These are phyloP conservation scores for Incurvaria masculella DNA, from an alignment of 2,888 invertebrate genomes.

Conservation along the genomic window DNA sequence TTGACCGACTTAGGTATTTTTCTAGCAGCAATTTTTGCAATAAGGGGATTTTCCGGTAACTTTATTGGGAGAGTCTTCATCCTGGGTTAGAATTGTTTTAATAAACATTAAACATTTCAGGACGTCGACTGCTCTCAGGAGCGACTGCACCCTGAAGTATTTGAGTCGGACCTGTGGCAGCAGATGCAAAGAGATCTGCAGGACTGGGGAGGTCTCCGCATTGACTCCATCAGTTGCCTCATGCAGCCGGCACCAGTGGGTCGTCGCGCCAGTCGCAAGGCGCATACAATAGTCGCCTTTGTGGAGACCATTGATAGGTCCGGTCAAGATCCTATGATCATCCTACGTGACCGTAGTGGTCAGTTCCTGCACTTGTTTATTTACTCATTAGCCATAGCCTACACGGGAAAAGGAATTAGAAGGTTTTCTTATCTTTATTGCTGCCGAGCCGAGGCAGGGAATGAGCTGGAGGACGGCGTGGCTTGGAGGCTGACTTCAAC, in stretches of 20 bases:
- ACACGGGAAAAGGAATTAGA: too few species aligned
- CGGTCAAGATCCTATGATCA: conserved; percentile 38
- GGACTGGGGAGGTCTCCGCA: conserved; percentile 25
- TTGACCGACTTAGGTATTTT: too few species aligned
- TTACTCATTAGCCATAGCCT: too few species aligned
- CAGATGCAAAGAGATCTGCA: conserved; percentile 30
- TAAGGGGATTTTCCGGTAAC: too few species aligned
- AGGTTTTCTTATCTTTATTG: too few species aligned
- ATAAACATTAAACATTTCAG: conserved; percentile 23
- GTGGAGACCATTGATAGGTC: conserved; percentile 45
- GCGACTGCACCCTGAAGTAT: conserved; percentile 28
- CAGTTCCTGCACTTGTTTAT: conserved; percentile 8
- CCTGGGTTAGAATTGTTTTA: too few species aligned
- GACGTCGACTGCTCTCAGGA: conserved; percentile 40
- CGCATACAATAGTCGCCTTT: conserved; percentile 37
- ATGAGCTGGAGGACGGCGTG: too few species aligned
- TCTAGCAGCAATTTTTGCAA: too few species aligned
- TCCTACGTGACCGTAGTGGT: conserved; percentile 40
- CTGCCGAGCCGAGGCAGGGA: too few species aligned
- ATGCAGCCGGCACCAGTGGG: conserved; percentile 38
- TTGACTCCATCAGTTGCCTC: conserved; percentile 36
- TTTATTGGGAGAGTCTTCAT: too few species aligned
- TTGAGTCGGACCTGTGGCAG: conserved; percentile 39
- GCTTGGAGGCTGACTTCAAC: too few species aligned
- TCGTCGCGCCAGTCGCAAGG: conserved; percentile 33